Conservation (phyloP, 2,888 invertebrate species). For the Noctua fimbriata region DNA sequence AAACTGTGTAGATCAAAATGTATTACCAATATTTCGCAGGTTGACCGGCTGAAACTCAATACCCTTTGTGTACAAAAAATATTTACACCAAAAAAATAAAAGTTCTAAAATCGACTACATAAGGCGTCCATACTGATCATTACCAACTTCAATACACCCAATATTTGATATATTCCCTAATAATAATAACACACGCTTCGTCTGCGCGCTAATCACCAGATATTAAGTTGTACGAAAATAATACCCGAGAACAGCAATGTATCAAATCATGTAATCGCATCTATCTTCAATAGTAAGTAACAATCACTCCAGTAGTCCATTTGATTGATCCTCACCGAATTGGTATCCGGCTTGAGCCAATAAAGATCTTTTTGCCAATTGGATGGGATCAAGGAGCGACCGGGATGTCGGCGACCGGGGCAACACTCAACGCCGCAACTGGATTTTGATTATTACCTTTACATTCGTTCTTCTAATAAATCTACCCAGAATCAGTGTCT, state of each 20-base stretch:
- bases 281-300: slow-evolving; percentile 72
- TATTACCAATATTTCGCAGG: neutral
- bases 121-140: neutral
- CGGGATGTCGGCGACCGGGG: slow-evolving; percentile 66
- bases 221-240: slow-evolving; percentile 53
- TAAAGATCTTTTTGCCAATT: slow-evolving; percentile 86
- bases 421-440: slow-evolving; percentile 76
- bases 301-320: slow-evolving; percentile 79
- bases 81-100: neutral
- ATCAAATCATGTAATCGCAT: slow-evolving; percentile 71
- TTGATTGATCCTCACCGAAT: slow-evolving; percentile 81
- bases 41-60: neutral
- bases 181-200: slow-evolving; percentile 34
- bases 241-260: slow-evolving; percentile 56
- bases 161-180: slow-evolving; percentile 24
- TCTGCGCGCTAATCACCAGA: slow-evolving; percentile 46
- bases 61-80: neutral
- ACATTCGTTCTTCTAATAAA: slow-evolving; percentile 37
- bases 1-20: neutral
- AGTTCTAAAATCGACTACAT: neutral
- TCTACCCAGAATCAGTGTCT: slow-evolving; percentile 2
- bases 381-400: slow-evolving; percentile 78
- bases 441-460: slow-evolving; percentile 68
- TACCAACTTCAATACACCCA: slow-evolving; percentile 16
- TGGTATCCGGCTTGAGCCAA: slow-evolving; percentile 82